These are phyloP conservation scores for Drymodes brunneopygia DNA, from an alignment of 2,113 vertebrate species.

Conservation along the genomic window DNA sequence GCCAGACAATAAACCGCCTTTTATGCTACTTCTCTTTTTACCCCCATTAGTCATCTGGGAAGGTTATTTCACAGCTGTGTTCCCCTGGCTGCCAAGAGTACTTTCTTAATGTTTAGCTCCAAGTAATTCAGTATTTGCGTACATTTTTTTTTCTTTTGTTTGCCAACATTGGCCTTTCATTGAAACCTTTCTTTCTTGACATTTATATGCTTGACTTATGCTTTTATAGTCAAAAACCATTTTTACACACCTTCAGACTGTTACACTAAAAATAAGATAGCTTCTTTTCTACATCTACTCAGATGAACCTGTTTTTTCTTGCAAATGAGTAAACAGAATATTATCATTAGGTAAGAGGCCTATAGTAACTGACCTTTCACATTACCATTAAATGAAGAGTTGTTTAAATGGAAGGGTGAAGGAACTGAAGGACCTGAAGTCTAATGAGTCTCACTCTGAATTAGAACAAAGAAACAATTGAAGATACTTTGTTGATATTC, in stretches of 20 bases:
- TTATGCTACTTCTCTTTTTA: not conserved
- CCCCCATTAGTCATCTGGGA: not conserved
- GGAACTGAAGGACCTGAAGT: not conserved
- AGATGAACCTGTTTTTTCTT: not conserved
- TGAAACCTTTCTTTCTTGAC: not conserved
- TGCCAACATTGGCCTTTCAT: not conserved
- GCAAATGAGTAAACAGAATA: not conserved
- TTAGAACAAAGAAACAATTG: not conserved
- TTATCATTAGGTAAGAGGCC: not conserved
- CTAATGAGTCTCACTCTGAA: not conserved
- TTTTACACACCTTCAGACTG: not conserved
- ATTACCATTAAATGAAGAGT: not conserved
- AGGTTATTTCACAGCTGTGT: not conserved
- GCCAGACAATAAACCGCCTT: not conserved
- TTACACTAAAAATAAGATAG: not conserved
- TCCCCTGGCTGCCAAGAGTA: not conserved
- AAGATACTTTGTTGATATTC: not conserved
- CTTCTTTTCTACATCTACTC: not conserved
- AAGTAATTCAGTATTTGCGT: not conserved
- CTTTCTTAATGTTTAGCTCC: not conserved
- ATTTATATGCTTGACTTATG: not conserved
- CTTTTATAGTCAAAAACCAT: not conserved
- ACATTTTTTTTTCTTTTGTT: not conserved
- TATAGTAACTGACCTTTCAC: not conserved
- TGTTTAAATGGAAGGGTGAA: not conserved